These are phyloP conservation scores for Agonopterix heracliana DNA, from an alignment of 2,888 invertebrate species.

Conservation along the genomic window DNA sequence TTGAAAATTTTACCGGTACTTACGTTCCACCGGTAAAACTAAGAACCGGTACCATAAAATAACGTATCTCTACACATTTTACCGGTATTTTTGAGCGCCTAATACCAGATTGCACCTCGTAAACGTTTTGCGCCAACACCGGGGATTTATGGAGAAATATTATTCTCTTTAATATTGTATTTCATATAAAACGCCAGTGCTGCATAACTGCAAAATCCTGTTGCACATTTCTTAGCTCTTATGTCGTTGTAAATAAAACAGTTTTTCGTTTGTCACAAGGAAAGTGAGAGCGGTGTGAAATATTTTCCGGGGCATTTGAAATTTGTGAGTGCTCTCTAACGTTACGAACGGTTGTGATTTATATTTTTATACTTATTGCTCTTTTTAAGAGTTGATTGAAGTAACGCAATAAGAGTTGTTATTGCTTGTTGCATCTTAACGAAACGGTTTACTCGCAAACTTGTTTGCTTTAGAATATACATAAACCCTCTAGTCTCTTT, in stretches of 20 bases:
- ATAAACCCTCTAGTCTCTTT: too few species aligned
- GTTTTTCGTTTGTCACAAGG: not conserved
- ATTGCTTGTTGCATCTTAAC: too few species aligned
- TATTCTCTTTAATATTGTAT: slow-evolving; percentile 39
- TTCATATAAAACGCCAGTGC: slow-evolving; percentile 8
- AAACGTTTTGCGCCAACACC: slow-evolving; percentile 26
- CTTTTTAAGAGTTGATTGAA: slow-evolving; percentile 23
- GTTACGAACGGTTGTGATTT: slow-evolving; percentile 22
- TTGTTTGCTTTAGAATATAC: too few species aligned
- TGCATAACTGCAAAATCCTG: not conserved
- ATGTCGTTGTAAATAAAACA: not conserved
- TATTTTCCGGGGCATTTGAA: slow-evolving; percentile 25
- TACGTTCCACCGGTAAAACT: not conserved
- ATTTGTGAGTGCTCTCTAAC: slow-evolving; percentile 29
- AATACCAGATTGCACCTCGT: slow-evolving; percentile 9
- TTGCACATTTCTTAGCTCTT: slow-evolving; percentile 13
- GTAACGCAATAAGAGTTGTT: not conserved
- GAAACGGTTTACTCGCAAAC: too few species aligned
- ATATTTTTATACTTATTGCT: slow-evolving; percentile 32
- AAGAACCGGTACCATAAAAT: too few species aligned
- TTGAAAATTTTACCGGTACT: too few species aligned
- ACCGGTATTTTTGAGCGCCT: not conserved
- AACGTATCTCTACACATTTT: not conserved
- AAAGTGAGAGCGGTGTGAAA: slow-evolving; percentile 1
- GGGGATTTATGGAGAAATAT: slow-evolving; percentile 46